Evolutionary conservation across 2,797 vertebrate genomes (phyloP), one percentile per base, ranked within the genome.

Genomic region (Sarcoramphus papa): DNA sequence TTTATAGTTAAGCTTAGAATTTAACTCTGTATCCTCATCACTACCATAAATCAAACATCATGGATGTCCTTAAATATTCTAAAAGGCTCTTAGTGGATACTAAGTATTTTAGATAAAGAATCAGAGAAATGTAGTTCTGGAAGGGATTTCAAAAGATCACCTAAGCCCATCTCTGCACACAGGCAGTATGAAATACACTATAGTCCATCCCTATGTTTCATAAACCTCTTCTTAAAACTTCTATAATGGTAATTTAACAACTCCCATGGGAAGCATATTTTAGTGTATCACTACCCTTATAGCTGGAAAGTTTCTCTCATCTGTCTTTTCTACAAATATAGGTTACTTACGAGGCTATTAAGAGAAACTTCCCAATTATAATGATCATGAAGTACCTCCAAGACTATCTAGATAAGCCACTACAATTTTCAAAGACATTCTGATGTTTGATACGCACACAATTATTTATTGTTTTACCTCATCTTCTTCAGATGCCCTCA

Each of bases 221-320:
- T 94, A 95, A 95, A 84, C 70, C 88, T 95, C 75, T 91, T 91
- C 85, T 95, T 93, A 70, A 73, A 96, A 94, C 92, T 79, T 96
- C 86, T 92, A 85, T 87, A 97, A 73, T 91, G 93, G 88, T 95
- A 93, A 95, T 94, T 59, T 82, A 93, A 96, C 53, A 93, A 96
- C 95, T 96, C 91, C 96, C 96, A 96, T 96, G 93, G 96, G 96
- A 93, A 97, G 96, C 59, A 95, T 94, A 94, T 86, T 94, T 92
- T 70, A 87, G 63, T 65, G 77, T 72, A 62, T 93, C 65, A 90
- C 83, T 95, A 77, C 79, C 81, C 79, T 97, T 95, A 97, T 31
- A 96, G 48, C 45, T 95, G 79, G 57, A n/a, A 95, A 95, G 92
- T 84, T 96, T 94, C 77, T 96, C 93, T 85, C 69, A 63, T 50